These are phyloP conservation scores for Axinella damicornis DNA, from an alignment of 37 sponge, comb jelly and placozoan species.

Conservation along the genomic window DNA sequence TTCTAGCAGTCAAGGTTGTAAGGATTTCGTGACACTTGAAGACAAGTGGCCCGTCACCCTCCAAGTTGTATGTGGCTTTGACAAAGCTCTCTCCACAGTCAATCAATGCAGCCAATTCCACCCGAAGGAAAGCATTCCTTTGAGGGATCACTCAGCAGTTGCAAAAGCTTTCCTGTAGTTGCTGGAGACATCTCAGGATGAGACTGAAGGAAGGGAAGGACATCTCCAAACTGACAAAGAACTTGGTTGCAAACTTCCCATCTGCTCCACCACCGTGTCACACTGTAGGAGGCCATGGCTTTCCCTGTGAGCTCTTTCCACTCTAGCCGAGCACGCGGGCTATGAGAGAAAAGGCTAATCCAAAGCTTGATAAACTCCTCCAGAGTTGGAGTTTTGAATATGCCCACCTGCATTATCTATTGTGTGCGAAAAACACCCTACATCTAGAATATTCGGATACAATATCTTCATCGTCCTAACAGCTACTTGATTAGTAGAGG, in stretches of 20 bases:
- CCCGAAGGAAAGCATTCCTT: slow-evolving; percentile 1
- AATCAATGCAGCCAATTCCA: slow-evolving; percentile 18
- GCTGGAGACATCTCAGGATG: slow-evolving; percentile 2
- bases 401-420: neutral
- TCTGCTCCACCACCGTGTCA: slow-evolving; percentile 33
- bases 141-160: slow-evolving; percentile 1
- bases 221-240: slow-evolving; percentile 18
- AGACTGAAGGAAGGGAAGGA: neutral
- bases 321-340: neutral
- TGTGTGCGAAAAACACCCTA: slow-evolving; percentile 2
- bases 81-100: slow-evolving; percentile 28
- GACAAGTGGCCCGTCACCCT: too few relatives aligned
- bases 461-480: too few relatives aligned
- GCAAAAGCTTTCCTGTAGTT: slow-evolving; percentile 14
- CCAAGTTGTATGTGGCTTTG: too few relatives aligned
- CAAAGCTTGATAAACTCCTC: slow-evolving; percentile 13
- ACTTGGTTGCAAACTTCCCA: slow-evolving; percentile 26
- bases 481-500: too few relatives aligned
- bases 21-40: too few relatives aligned
- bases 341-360: slow-evolving; percentile 20
- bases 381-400: slow-evolving; percentile 5
- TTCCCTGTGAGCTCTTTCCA: slow-evolving; percentile 5
- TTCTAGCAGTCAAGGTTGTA: too few relatives aligned
- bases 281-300: neutral
- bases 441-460: slow-evolving; percentile 13